These are phyloP conservation scores for Saccostrea glomerata DNA, from an alignment of 1,140 invertebrate species.

Conservation along the genomic window DNA sequence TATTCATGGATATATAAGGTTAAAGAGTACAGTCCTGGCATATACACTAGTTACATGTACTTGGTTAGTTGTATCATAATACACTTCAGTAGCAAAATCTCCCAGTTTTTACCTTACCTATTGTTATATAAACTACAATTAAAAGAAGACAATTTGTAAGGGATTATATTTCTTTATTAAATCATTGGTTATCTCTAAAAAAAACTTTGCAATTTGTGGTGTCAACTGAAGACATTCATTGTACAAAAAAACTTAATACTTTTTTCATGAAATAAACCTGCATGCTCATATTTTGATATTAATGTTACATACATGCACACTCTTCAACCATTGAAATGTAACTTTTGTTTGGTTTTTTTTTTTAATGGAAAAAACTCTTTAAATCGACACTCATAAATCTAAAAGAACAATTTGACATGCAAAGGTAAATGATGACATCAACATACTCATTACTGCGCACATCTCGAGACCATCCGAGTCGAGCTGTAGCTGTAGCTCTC, in stretches of 20 bases:
- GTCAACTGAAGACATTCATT: no score
- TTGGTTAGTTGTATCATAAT: background rate
- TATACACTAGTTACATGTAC: background rate
- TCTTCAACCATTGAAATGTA: background rate
- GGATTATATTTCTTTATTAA: no score
- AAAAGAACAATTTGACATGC: background rate
- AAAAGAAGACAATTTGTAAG: background rate
- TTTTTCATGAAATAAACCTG: background rate
- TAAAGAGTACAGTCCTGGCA: constrained; percentile 13
- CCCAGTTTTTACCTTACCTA: constrained; percentile 10
- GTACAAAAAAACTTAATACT: background rate
- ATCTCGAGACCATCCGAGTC: constrained; percentile 85
- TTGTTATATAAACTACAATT: constrained; percentile 18
- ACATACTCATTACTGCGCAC: constrained; percentile 70
- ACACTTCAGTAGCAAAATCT: background rate
- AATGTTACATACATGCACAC: background rate
- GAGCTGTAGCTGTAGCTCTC: constrained; percentile 87
- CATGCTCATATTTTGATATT: background rate
- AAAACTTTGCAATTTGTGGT: no score
- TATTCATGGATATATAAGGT: background rate
- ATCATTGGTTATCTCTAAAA: no score
- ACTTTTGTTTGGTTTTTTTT: background rate
- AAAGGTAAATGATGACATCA: background rate
- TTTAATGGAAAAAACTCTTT: background rate
- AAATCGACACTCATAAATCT: background rate